Evolutionary conservation across 1,140 invertebrate species (phyloP), one percentile per base, ranked within the genome.

Genomic region (Mercenaria mercenaria): DNA sequence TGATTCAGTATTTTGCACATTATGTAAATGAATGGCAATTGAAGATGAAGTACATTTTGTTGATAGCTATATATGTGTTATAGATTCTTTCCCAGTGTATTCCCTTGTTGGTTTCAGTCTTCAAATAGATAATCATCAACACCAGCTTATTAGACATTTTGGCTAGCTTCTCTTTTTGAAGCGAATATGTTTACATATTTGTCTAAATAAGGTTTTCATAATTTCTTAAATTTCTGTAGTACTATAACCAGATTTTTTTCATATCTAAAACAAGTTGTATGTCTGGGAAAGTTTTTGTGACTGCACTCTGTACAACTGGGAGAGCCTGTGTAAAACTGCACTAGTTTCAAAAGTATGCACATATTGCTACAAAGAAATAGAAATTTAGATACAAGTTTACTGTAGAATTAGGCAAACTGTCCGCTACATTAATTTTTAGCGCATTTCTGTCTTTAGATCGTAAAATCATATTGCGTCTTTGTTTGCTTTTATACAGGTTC

Each of bases 41-140:
- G 34, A 59, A 39, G 37, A 72, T 20, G 29, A 39, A 39, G n/a
- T 39, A 72, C 67, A 72, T 13, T n/a, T 72, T 72, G 67, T 39
- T 72, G 67, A 72, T 72, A 41, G 67, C 67, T 72, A n/a, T 72
- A 72, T 72, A 41, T 29, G 29, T 32, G 23, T 29, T 67, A 72
- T 72, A 29, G 67, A 41, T 72, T 72, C 67, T 72, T 72, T 72
- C 67, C 67, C 67, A 72, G 32, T 72, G 18, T 3, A 72, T 72
- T 72, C 32, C 67, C 67, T 29, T n/a, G 59, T 29, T 29, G 26
- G 20, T n/a, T 64, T 64, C n/a, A n/a, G 13, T 29, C 26, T 26
- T 26, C 6, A 26, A 64, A 64, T 29, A 64, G 6, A 64, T 64
- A 8, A n/a, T 64, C 59, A 26, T 64, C n/a, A 26, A 76, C n/a